phyloP scores from a whole-genome alignment of 2,888 invertebrate species.

The Cyclophora punctaria region DNA sequence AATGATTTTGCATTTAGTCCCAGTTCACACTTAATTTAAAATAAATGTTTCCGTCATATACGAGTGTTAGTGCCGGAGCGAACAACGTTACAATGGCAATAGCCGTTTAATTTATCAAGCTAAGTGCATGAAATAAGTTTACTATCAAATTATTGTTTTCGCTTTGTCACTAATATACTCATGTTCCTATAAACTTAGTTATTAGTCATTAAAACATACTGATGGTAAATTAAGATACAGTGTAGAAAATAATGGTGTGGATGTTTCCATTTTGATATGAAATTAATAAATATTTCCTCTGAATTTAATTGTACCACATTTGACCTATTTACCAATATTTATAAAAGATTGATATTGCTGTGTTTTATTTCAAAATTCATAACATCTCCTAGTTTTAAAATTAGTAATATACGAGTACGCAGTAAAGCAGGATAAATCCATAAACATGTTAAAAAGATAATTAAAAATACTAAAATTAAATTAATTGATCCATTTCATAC shows the following conservation, averaged over 20 bases:
- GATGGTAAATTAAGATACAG: constrained; percentile 50
- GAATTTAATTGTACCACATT: constrained; percentile 74
- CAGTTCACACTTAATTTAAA: neutral
- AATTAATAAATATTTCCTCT: constrained; percentile 71
- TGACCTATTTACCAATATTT: constrained; percentile 74
- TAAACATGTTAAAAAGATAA: no score
- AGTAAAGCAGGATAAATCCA: no score
- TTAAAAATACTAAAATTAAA: no score
- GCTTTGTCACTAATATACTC: constrained; percentile 45
- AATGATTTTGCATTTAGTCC: constrained; percentile 20
- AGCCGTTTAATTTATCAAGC: no score
- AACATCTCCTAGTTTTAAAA: no score
- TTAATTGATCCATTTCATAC: no score
- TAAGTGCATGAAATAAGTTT: neutral
- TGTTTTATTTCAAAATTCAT: constrained; percentile 45
- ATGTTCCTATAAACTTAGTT: constrained; percentile 60
- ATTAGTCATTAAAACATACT: constrained; percentile 18
- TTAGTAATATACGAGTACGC: no score
- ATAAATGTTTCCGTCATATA: constrained; percentile 1
- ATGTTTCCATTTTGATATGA: constrained; percentile 72
- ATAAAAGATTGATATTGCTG: constrained; percentile 67
- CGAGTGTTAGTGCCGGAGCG: no score
- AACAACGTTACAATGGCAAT: no score
- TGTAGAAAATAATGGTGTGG: constrained; percentile 70
- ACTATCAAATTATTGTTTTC: constrained; percentile 9